phyloP scores from a whole-genome alignment of 2,113 vertebrate genomes.

The Rhea pennata region DNA sequence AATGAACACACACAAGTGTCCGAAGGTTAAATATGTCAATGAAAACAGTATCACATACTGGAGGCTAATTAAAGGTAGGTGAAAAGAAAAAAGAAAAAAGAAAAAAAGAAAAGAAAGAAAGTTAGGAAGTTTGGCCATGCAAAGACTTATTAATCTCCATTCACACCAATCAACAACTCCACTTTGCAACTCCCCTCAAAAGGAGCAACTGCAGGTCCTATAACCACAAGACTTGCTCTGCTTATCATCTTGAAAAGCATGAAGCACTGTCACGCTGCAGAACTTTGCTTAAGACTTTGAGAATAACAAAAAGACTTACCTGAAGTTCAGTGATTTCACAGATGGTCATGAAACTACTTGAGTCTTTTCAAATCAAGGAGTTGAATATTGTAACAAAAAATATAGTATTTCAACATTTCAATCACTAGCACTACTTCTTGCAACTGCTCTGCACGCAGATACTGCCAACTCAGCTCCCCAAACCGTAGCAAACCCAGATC shows the following conservation, averaged over 20 bases:
- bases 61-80: rapidly evolving
- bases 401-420: neutral
- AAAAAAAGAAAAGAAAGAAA: neutral
- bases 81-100: neutral
- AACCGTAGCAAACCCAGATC: neutral
- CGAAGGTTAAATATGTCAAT: neutral
- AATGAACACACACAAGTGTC: neutral
- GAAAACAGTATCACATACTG: neutral
- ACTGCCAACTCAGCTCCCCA: neutral
- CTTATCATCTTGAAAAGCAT: neutral
- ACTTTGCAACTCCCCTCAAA: neutral
- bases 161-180: neutral
- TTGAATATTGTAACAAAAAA: neutral
- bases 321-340: neutral
- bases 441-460: neutral
- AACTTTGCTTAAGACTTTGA: neutral
- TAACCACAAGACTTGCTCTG: neutral
- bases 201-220: neutral
- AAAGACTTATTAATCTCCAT: neutral
- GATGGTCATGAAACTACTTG: neutral
- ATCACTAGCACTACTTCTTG: neutral
- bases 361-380: neutral
- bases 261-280: rapidly evolving
- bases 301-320: neutral
- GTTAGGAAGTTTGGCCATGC: neutral